Conservation (phyloP, 2,797 vertebrate genomes). For the Australoheros facetus region DNA sequence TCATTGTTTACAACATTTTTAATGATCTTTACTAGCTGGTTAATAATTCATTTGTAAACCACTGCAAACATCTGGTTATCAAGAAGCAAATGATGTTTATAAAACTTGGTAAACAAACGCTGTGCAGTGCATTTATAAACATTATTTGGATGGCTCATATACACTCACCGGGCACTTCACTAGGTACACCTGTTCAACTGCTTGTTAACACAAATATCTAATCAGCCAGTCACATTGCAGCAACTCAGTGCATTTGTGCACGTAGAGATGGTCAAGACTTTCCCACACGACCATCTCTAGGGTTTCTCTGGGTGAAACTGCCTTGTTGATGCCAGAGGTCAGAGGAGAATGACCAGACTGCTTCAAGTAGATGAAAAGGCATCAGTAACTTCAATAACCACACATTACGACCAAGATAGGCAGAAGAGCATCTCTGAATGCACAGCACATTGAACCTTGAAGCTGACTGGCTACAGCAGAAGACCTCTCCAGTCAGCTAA, state of each 20-base stretch:
- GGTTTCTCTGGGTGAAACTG: slow-evolving; percentile 27
- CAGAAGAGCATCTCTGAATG: not conserved
- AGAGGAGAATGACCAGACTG: not conserved
- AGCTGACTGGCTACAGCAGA: too few species aligned
- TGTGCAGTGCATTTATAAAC: not conserved
- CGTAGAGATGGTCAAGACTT: not conserved
- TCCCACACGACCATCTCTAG: not conserved
- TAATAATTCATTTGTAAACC: not conserved
- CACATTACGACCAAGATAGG: not conserved
- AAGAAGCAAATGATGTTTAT: not conserved
- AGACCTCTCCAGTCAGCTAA: too few species aligned
- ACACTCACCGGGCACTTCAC: not conserved
- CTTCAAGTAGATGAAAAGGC: not conserved
- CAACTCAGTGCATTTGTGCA: not conserved
- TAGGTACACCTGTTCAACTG: not conserved
- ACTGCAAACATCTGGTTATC: not conserved
- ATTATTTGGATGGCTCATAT: not conserved
- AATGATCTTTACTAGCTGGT: not conserved
- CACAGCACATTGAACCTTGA: not conserved
- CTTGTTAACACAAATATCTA: not conserved
- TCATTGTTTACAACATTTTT: not conserved
- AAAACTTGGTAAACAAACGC: not conserved
- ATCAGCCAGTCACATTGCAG: not conserved
- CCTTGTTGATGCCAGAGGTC: slow-evolving; percentile 61
- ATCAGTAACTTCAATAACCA: not conserved